These are phyloP conservation scores for Tanaodytes sp. DNA, from an alignment of 2,888 invertebrate genomes.

Conservation along the genomic window DNA sequence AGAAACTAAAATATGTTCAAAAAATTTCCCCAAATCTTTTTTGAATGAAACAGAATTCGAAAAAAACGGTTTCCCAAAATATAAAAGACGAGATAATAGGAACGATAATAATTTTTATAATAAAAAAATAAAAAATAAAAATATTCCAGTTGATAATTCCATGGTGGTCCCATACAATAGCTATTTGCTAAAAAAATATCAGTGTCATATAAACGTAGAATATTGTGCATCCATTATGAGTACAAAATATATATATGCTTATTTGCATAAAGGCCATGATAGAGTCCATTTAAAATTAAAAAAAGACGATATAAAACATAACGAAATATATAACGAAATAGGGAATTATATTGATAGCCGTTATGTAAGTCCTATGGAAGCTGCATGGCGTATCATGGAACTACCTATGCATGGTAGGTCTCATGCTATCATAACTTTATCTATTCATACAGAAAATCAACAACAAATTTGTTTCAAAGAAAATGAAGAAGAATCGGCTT, in stretches of 20 bases:
- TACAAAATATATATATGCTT: no score
- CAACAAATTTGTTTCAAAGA: constrained; percentile 25
- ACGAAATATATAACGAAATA: no score
- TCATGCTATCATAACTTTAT: no score
- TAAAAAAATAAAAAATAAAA: background rate
- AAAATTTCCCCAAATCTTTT: no score
- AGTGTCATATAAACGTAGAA: constrained; percentile 13
- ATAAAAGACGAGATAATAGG: background rate
- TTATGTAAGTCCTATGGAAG: constrained; percentile 27
- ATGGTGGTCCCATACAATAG: no score
- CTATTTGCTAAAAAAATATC: constrained; percentile 33
- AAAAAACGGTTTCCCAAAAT: no score
- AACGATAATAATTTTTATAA: background rate
- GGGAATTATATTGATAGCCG: no score
- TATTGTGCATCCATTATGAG: background rate
- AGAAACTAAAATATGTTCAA: no score
- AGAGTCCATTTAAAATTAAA: no score
- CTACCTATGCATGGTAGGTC: constrained; percentile 41
- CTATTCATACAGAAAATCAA: no score
- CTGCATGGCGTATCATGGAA: constrained; percentile 53
- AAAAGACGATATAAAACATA: constrained; percentile 19
- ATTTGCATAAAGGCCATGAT: no score
- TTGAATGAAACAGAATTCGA: no score
- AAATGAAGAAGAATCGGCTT: constrained; percentile 10
- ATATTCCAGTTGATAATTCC: background rate